Conservation (phyloP, 2,797 vertebrate genomes). For the Champsocephalus gunnari region DNA sequence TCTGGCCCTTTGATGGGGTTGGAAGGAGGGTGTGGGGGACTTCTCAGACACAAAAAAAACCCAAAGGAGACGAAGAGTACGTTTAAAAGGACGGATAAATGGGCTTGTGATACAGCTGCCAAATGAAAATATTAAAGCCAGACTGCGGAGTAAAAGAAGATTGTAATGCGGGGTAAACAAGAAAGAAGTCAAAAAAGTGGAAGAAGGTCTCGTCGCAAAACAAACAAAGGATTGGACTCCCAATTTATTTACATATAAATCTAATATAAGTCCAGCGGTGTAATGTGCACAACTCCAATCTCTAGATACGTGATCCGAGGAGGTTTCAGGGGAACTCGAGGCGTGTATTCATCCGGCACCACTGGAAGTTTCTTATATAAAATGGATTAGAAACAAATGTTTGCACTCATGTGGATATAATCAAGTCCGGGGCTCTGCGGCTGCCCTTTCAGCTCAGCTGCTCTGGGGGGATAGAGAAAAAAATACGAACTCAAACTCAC, state of each 20-base stretch:
- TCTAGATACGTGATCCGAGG: constrained; percentile 59
- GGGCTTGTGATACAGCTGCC: constrained; percentile 58
- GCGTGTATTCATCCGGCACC: constrained; percentile 71
- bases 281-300: constrained; percentile 43
- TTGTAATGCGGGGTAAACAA: constrained; percentile 37
- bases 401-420: constrained; percentile 86
- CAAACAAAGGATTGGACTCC: constrained; percentile 40
- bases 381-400: constrained; percentile 86
- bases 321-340: constrained; percentile 63
- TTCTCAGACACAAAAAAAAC: constrained; percentile 44
- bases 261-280: constrained; percentile 25
- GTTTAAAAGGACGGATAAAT: constrained; percentile 58
- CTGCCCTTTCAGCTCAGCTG: constrained; percentile 77
- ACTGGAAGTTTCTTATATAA: constrained; percentile 86
- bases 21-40: constrained; percentile 58
- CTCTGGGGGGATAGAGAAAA: constrained; percentile 45
- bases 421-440: constrained; percentile 79
- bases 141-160: constrained; percentile 39
- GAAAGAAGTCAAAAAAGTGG: constrained; percentile 38
- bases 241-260: constrained; percentile 45
- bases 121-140: constrained; percentile 73
- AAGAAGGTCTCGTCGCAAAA: constrained; percentile 37
- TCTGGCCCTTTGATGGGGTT: constrained; percentile 74
- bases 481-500: constrained; percentile 50
- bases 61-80: constrained; percentile 36